phyloP scores from a whole-genome alignment of 2,797 vertebrate species.

The Hydrophis major region DNA sequence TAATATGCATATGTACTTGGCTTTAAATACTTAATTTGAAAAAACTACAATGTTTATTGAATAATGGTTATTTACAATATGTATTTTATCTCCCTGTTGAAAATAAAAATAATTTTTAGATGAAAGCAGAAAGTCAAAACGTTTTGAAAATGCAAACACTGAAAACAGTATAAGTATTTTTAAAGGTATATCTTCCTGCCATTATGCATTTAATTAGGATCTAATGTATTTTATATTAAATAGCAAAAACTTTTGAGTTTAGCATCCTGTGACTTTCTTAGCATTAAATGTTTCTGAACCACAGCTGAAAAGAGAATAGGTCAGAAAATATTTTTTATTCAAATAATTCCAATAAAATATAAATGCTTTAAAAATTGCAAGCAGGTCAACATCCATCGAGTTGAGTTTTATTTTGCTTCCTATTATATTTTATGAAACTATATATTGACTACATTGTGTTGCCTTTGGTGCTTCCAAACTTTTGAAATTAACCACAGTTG shows the following conservation, averaged over 20 bases:
- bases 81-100: constrained; percentile 1
- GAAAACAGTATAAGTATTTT: neutral
- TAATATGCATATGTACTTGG: neutral
- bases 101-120: neutral
- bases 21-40: neutral
- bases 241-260: neutral
- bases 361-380: neutral
- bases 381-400: neutral
- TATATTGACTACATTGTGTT: constrained; percentile 23
- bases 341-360: neutral
- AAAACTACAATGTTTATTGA: neutral
- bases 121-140: neutral
- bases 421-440: constrained; percentile 6
- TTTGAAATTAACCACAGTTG: constrained; percentile 37
- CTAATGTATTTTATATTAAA: neutral
- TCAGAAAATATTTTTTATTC: neutral
- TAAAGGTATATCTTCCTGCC: neutral
- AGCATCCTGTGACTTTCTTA: neutral
- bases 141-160: neutral
- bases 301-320: neutral
- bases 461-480: constrained; percentile 14
- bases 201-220: neutral
- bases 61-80: constrained; percentile 10
- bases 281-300: neutral
- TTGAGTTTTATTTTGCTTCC: neutral